Evolutionary conservation across 2,888 invertebrate genomes (phyloP).

Genomic region (Harpalus rufipes): DNA sequence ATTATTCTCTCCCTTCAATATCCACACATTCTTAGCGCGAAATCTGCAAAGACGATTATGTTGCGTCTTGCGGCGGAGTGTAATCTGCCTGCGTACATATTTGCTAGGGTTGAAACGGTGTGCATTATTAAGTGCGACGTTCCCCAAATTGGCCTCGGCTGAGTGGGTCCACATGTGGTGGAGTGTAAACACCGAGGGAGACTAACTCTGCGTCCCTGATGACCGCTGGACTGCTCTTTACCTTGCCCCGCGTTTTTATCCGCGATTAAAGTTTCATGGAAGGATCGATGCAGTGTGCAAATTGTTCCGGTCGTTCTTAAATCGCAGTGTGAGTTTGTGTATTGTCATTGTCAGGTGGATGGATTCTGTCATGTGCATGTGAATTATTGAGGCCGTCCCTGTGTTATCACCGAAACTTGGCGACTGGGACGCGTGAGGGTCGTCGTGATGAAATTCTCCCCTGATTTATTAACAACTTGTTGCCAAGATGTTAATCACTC

Average conservation of each 20-base stretch:
- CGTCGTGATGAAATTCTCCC: constrained; percentile 66
- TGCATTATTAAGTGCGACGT: constrained; percentile 50
- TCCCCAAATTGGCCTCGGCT: constrained; percentile 55
- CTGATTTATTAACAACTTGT: constrained; percentile 67
- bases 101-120: not conserved
- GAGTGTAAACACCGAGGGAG: constrained; percentile 45
- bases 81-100: constrained; percentile 55
- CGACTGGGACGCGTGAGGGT: constrained; percentile 54
- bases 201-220: not conserved
- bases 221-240: not conserved
- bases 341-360: not conserved
- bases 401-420: constrained; percentile 60
- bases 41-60: constrained; percentile 56
- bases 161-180: constrained; percentile 54
- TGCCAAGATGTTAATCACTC: constrained; percentile 67
- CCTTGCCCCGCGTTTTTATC: not conserved
- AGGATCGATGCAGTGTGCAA: not conserved
- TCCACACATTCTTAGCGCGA: constrained; percentile 5
- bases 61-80: constrained; percentile 48
- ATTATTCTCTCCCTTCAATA: constrained; percentile 34
- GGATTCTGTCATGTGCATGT: constrained; percentile 24
- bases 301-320: not conserved
- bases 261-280: not conserved
- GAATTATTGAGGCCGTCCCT: constrained; percentile 60
- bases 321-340: not conserved